Evolutionary conservation across 2,797 vertebrate species (phyloP), one percentile per base, ranked within the genome.

Genomic region (Cyprinodon diabolis): DNA sequence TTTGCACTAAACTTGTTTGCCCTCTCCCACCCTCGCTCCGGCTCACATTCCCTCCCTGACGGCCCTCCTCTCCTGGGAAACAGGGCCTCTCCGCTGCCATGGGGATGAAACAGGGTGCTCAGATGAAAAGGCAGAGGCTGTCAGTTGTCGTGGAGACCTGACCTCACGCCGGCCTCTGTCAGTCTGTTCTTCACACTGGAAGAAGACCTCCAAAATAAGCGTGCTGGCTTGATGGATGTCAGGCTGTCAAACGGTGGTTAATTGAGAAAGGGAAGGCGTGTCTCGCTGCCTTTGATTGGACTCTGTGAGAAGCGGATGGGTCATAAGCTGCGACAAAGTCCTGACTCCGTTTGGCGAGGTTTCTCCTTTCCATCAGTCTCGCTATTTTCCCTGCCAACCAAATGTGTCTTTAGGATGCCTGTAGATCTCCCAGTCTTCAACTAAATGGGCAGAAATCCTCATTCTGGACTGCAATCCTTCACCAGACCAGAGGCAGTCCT

Each of bases 1-100:
- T 94, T 93, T 91, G 90, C 89, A 90, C 91, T 78, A 90, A 92
- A 94, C 92, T 93, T 85, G 91, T 93, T 93, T 91, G 92, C 87
- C 92, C 90, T 92, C 85, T 89, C 86, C 81, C 86, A 89, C 86
- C 79, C 90, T 82, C 80, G 75, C 68, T 17, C 74, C 69, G 37
- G 86, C 91, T 94, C 90, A 84, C 93, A 94, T 95, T 94, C 92
- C 86, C 89, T 86, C 86, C 80, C 62, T 63, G 85, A 71, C 85
- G 87, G 78, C 90, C 80, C 72, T 35, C 47, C 78, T 93, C 92
- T 89, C 93, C 92, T 0, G 88, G 93, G 92, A 90, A 86, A 94
- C 91, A 2, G 30, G 83, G 92, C 89, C 94, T 91, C 91, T 77
- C 74, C 43, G 89, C 91, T 93, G 84, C 91, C 89, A 94, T 94